Evolutionary conservation across 2,797 vertebrate species (phyloP).

Genomic region (Tapera naevia): DNA sequence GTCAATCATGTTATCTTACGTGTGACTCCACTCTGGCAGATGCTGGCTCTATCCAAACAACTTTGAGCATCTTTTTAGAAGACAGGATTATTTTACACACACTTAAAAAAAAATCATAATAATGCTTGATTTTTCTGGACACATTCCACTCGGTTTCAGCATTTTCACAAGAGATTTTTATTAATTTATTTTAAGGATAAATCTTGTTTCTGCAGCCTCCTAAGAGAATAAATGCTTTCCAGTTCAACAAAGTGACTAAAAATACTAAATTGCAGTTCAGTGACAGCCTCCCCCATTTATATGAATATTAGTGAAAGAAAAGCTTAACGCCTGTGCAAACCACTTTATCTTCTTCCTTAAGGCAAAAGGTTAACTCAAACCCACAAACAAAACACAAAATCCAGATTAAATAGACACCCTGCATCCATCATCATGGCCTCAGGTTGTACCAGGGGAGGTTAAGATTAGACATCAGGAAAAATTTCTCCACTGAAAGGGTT

Average conservation of each 20-base stretch:
- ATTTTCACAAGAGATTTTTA: slow-evolving; percentile 44
- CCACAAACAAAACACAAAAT: background rate
- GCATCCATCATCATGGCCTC: background rate
- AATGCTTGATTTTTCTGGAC: slow-evolving; percentile 49
- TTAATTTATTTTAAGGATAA: slow-evolving; percentile 55
- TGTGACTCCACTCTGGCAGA: slow-evolving; percentile 72
- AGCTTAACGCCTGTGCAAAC: slow-evolving; percentile 48
- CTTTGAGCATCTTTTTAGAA: slow-evolving; percentile 69
- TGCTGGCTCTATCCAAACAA: slow-evolving; percentile 72
- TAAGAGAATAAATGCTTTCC: slow-evolving; percentile 35
- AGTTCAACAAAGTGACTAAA: slow-evolving; percentile 31
- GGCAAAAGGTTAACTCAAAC: background rate
- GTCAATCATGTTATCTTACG: slow-evolving; percentile 78
- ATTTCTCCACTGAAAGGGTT: too few relatives aligned
- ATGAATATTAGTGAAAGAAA: slow-evolving; percentile 17
- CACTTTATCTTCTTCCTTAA: background rate
- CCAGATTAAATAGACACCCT: background rate
- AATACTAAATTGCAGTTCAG: background rate
- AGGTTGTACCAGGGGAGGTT: too few relatives aligned
- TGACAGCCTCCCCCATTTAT: slow-evolving; percentile 4
- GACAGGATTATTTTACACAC: slow-evolving; percentile 61
- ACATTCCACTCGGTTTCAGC: slow-evolving; percentile 25
- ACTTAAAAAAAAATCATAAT: slow-evolving; percentile 48
- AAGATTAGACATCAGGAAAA: too few relatives aligned
- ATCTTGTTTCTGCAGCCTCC: background rate